phyloP scores from a whole-genome alignment of 2,113 vertebrate species.

The Lampris incognitus region DNA sequence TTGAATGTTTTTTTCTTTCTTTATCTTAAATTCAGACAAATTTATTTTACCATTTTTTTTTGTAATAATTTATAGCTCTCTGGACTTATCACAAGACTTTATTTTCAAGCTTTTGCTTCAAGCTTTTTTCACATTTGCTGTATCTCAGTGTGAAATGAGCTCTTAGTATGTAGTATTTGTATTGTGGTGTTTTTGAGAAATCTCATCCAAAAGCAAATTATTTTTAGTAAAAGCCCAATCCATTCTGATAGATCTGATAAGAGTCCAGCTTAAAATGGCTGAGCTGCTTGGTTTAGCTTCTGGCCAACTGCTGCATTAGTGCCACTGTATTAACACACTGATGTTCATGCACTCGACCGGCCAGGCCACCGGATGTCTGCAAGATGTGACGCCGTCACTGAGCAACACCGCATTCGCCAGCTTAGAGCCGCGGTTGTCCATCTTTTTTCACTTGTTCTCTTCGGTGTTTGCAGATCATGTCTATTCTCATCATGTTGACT shows the following conservation, averaged over 20 bases:
- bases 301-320: conserved; percentile 67
- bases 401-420: conserved; percentile 1
- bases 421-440: conserved; percentile 41
- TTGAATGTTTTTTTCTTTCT: too few relatives aligned
- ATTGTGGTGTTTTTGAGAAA: conserved; percentile 8
- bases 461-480: conserved; percentile 31
- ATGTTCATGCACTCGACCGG: conserved; percentile 56
- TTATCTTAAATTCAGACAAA: too few relatives aligned
- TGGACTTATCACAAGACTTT: too few relatives aligned
- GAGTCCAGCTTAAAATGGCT: conserved; percentile 68
- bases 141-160: not conserved
- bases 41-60: too few relatives aligned
- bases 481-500: conserved; percentile 30
- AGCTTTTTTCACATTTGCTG: too few relatives aligned
- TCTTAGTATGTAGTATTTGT: not conserved
- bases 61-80: too few relatives aligned
- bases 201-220: conserved; percentile 40
- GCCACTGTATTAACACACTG: conserved; percentile 71
- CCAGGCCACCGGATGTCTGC: conserved; percentile 22
- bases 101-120: not conserved
- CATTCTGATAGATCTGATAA: conserved; percentile 43
- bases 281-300: conserved; percentile 70
- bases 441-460: conserved; percentile 26
- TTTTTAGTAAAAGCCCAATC: conserved; percentile 7
- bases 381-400: not conserved